Conservation (phyloP, 2,888 invertebrate genomes). For the Drosophila rellima region DNA sequence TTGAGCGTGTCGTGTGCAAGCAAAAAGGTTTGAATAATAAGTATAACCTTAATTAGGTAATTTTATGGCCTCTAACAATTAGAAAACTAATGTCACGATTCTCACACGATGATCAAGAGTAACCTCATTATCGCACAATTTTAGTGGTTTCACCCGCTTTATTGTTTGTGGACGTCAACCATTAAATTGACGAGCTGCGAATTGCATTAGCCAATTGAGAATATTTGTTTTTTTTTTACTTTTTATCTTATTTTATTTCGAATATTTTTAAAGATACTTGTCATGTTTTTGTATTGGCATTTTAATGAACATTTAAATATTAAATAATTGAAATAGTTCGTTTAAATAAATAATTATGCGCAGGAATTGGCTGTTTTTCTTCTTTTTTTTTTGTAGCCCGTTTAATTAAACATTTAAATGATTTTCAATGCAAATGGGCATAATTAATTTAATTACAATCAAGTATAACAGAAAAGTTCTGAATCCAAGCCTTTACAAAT, state of each 20-base stretch:
- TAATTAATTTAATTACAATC: constrained; percentile 79
- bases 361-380: constrained; percentile 9
- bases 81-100: constrained; percentile 72
- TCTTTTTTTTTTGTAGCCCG: constrained; percentile 15
- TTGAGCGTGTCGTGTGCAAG: constrained; percentile 46
- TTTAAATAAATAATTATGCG: constrained; percentile 53
- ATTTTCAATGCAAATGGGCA: constrained; percentile 72
- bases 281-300: background rate
- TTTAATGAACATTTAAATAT: constrained; percentile 15
- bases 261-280: background rate
- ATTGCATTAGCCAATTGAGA: background rate
- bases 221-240: background rate
- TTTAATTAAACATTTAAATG: constrained; percentile 74
- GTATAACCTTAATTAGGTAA: constrained; percentile 77
- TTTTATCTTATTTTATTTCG: background rate
- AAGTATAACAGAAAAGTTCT: constrained; percentile 42
- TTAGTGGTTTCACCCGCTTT: constrained; percentile 23
- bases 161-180: constrained; percentile 2
- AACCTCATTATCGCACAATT: constrained; percentile 55
- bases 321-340: constrained; percentile 42
- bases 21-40: constrained; percentile 66
- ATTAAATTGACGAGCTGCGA: constrained; percentile 11
- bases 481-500: background rate
- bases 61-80: constrained; percentile 76
- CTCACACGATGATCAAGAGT: constrained; percentile 32